Base-by-base conservation (phyloP, 2,797 vertebrate species). In the Leptodactylus fallax region DNA sequence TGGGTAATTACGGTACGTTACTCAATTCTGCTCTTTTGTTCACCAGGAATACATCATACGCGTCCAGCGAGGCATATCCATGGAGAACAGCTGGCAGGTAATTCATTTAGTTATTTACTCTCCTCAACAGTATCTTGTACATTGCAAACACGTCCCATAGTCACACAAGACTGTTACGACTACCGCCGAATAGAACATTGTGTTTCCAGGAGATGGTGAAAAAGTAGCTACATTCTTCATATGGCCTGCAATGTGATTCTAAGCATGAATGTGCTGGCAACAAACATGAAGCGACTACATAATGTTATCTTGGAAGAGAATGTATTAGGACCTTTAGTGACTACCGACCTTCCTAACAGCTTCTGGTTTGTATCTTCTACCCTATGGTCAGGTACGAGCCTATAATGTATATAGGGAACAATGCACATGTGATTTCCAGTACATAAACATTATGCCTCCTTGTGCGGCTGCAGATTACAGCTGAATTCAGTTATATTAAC, bases 21-120 rank as follows among this genome's bases (percentile, higher is more conserved):
- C 71, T 85, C n/a, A 85, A 11, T 51, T 14, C 56, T 85, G 55
- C 60, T 47, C 56, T 77, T 76, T 77, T 74, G 36, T 82, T 82
- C 12, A 86, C 86, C 93, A 99, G 98, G 98, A 99, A 92, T 99
- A 99, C 92, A 98, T 99, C 83, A 96, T 99, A 90, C 94, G 97
- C 86, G 97, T 99, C 10, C 98, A 99, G 93, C 97, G 98, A 93
- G 98, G 98, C 77, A 95, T 99, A 93, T 96, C 97, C 67, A 89
- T 95, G 90, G 98, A 99, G 89, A 98, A 98, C 93, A 98, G 95
- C 91, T 99, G 98, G 98, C 98, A 99, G 96, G 98, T 99, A 96
- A 95, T 92, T 90, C 87, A 61, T 77, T 55, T 45, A 21, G 45
- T 84, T 49, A 72, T 83, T 61, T 19, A 11, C 47, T 19, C 69